Percentiles rank a stretch among this genome's conserved stretches.
phyloP scores from a whole-genome alignment of 2,113 vertebrate species.

The Carollia perspicillata region DNA sequence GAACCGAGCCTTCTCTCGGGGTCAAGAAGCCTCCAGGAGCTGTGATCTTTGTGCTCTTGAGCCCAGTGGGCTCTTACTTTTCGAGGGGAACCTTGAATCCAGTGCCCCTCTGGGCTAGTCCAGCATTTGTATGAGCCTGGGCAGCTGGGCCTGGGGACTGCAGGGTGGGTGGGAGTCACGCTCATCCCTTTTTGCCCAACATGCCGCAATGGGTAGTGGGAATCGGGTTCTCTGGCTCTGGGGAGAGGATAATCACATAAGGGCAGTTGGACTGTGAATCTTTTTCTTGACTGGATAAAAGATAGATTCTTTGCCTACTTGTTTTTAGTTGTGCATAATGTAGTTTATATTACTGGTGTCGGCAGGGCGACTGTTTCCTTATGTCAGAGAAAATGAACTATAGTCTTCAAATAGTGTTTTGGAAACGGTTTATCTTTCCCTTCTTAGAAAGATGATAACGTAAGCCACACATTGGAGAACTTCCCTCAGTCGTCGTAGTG shows the following conservation, averaged over 20 bases:
- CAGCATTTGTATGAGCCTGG: constrained; percentile 91
- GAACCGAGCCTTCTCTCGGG: constrained; percentile 85
- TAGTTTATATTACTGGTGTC: constrained; percentile 60
- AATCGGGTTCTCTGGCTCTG: too few species aligned
- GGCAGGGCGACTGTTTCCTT: constrained; percentile 69
- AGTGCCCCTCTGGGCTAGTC: constrained; percentile 91
- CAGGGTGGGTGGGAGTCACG: constrained; percentile 89
- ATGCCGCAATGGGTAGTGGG: too few species aligned
- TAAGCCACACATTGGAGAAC: constrained; percentile 76
- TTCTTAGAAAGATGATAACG: constrained; percentile 75
- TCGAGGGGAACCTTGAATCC: constrained; percentile 80
- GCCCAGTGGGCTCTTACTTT: too few species aligned
- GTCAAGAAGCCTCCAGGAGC: constrained; percentile 87
- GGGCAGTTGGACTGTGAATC: too few species aligned
- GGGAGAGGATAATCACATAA: too few species aligned
- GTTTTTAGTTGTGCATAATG: constrained; percentile 28
- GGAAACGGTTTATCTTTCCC: constrained; percentile 65
- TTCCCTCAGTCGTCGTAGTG: constrained; percentile 70
- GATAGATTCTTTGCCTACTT: constrained; percentile 66
- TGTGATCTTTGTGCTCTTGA: constrained; percentile 87
- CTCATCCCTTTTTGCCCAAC: too few species aligned
- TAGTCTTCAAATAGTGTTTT: constrained; percentile 67
- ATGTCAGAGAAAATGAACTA: constrained; percentile 58
- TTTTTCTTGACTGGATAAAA: too few species aligned
- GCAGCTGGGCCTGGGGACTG: constrained; percentile 92